phyloP scores from a whole-genome alignment of 1,140 invertebrate genomes.

The Liolophura sinensis region DNA sequence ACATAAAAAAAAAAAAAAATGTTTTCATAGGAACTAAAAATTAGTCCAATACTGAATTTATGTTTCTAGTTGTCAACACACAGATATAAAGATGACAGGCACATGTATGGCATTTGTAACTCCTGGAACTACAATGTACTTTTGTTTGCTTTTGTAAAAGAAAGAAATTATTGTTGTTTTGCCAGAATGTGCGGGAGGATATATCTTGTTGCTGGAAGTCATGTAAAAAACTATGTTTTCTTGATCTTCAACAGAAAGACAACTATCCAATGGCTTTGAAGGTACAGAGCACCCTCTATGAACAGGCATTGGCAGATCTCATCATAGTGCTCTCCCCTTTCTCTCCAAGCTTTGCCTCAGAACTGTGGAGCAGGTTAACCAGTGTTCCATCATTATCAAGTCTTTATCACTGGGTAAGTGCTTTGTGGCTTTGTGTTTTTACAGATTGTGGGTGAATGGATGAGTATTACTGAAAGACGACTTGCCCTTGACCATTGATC shows the following conservation, averaged over 20 bases:
- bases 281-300: constrained; percentile 69
- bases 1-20: too few relatives aligned
- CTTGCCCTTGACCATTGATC: constrained; percentile 66
- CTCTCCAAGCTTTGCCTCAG: constrained; percentile 86
- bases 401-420: constrained; percentile 27
- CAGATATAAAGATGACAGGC: too few relatives aligned
- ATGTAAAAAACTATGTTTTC: constrained; percentile 13
- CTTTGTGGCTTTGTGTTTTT: not conserved
- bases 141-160: too few relatives aligned
- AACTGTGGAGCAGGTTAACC: constrained; percentile 82
- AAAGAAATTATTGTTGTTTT: too few relatives aligned
- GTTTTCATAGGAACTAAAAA: too few relatives aligned
- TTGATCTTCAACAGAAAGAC: constrained; percentile 15
- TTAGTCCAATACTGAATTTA: too few relatives aligned
- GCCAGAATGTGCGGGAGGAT: too few relatives aligned
- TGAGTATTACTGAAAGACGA: constrained; percentile 1
- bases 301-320: constrained; percentile 74
- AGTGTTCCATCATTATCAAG: constrained; percentile 37
- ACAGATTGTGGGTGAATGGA: not conserved
- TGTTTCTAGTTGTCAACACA: too few relatives aligned
- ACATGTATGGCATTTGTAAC: too few relatives aligned
- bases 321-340: constrained; percentile 86
- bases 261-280: constrained; percentile 61
- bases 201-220: too few relatives aligned
- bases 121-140: too few relatives aligned